These are phyloP conservation scores for Natator depressus DNA, from an alignment of 2,113 vertebrate genomes.

Conservation along the genomic window DNA sequence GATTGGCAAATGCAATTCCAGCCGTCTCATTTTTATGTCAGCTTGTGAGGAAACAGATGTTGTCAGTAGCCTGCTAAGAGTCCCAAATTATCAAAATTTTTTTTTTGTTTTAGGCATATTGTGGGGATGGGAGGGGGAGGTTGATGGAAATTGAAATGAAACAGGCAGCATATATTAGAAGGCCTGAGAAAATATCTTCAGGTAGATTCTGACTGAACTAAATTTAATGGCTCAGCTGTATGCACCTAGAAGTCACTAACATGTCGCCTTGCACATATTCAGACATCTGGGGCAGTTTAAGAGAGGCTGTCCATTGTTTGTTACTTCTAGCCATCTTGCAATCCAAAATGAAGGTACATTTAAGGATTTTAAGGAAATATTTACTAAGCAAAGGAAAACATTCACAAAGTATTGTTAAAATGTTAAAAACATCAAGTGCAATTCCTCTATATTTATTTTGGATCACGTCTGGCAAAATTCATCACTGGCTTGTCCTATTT, in stretches of 20 bases:
- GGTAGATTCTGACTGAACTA: neutral
- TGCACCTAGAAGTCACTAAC: neutral
- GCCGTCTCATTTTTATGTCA: neutral
- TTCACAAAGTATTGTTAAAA: neutral
- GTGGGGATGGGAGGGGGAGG: neutral
- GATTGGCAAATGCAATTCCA: neutral
- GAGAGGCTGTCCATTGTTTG: neutral
- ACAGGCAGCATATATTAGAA: neutral
- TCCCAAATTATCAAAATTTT: neutral
- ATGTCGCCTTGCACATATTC: neutral
- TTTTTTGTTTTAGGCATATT: neutral
- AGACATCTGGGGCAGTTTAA: neutral
- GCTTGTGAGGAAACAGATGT: neutral
- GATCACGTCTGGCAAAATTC: neutral
- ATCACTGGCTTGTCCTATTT: neutral
- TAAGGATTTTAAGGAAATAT: neutral
- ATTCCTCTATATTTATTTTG: neutral
- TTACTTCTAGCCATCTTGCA: neutral
- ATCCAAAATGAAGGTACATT: neutral
- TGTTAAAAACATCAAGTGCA: neutral
- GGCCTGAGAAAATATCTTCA: neutral
- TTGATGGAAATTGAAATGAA: neutral
- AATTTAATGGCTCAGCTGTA: neutral
- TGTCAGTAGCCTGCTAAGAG: neutral
- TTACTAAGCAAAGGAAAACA: neutral